Evolutionary conservation across 2,888 invertebrate species (phyloP).

Genomic region (Mythimna impura): DNA sequence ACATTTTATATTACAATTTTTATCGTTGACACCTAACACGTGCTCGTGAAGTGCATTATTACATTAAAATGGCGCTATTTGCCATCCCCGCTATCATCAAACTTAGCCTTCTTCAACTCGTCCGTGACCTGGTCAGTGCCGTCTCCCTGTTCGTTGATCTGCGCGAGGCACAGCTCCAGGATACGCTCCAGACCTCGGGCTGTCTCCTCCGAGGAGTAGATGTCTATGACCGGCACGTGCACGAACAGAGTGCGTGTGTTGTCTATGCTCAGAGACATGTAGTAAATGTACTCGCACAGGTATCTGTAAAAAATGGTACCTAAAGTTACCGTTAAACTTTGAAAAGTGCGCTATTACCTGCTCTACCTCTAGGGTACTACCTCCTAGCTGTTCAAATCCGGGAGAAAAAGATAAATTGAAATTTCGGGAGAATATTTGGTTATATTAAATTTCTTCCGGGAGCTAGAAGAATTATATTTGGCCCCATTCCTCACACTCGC

Average conservation of each 20-base stretch:
- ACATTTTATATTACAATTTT: too few species aligned
- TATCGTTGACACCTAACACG: background rate
- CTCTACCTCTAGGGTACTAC: too few species aligned
- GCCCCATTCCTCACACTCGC: too few species aligned
- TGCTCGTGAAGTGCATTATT: background rate
- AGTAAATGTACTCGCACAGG: constrained; percentile 95
- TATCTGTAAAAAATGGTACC: constrained; percentile 86
- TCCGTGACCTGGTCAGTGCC: constrained; percentile 59
- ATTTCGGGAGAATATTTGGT: too few species aligned
- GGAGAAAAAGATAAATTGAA: too few species aligned
- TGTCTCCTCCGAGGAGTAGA: constrained; percentile 77
- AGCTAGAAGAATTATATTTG: too few species aligned
- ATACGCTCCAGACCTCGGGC: constrained; percentile 83
- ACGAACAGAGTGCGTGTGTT: constrained; percentile 92
- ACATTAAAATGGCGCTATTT: constrained; percentile 1
- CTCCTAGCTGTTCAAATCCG: too few species aligned
- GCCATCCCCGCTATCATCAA: constrained; percentile 10
- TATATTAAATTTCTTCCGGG: too few species aligned
- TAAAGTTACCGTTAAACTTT: too few species aligned
- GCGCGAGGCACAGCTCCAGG: constrained; percentile 78
- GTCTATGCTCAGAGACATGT: constrained; percentile 92
- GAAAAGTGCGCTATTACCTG: too few species aligned
- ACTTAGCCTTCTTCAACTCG: constrained; percentile 56
- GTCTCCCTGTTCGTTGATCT: constrained; percentile 69
- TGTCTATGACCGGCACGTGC: constrained; percentile 93